A percentile compares a stretch with the other conserved stretches of the same genome.
These are phyloP conservation scores for Chrysemys picta DNA, from an alignment of 2,113 vertebrate species.

Conservation along the genomic window DNA sequence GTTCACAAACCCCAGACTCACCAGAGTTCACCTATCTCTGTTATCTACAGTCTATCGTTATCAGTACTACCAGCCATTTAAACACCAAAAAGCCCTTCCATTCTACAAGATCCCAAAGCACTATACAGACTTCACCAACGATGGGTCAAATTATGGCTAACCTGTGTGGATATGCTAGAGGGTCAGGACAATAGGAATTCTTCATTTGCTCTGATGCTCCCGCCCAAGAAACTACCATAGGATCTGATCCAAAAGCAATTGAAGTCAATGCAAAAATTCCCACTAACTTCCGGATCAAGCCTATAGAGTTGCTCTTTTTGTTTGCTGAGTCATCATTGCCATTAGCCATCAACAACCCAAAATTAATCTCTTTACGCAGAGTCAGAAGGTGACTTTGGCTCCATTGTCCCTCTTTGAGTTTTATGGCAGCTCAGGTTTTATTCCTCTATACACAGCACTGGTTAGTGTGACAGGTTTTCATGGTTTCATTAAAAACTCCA, in stretches of 20 bases:
- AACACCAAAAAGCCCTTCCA: conserved; percentile 23
- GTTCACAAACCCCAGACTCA: conserved; percentile 31
- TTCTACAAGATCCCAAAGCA: conserved; percentile 10
- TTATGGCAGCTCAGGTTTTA: background rate
- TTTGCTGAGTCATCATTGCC: background rate
- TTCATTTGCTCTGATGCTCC: background rate
- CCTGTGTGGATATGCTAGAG: background rate
- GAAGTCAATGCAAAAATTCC: background rate
- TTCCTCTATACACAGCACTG: background rate
- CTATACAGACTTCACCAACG: background rate
- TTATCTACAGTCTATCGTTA: conserved; percentile 13
- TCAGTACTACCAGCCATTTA: conserved; percentile 49
- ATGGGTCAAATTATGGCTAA: background rate
- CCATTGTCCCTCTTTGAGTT: background rate
- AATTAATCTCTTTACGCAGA: conserved; percentile 24
- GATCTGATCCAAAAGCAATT: background rate
- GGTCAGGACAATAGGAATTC: conserved; percentile 21
- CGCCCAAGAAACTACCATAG: background rate
- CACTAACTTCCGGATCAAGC: background rate
- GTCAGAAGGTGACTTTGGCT: background rate
- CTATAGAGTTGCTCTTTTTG: background rate
- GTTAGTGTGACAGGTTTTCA: background rate
- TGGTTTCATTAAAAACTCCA: background rate
- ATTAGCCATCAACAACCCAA: background rate
- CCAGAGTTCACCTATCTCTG: background rate